Percentiles rank a stretch among this genome's conserved stretches.
Conservation (phyloP, 2,797 vertebrate species). For the Eleutherodactylus coqui region DNA sequence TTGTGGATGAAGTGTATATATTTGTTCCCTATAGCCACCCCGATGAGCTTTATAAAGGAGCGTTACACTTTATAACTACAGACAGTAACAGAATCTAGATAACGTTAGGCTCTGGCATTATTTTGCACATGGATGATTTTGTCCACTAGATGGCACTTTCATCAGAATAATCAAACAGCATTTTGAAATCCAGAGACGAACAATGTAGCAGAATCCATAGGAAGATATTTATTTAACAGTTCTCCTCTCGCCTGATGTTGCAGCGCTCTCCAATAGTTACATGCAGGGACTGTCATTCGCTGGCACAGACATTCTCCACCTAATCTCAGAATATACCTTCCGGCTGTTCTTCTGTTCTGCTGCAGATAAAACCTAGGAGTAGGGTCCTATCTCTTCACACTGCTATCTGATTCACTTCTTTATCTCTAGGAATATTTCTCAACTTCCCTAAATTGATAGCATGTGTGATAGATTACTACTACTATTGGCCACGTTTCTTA, state of each 20-base stretch:
- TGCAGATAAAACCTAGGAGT: slow-evolving; percentile 1
- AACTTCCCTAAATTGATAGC: background rate
- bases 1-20: too few relatives aligned
- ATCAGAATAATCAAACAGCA: slow-evolving; percentile 50
- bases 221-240: background rate
- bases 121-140: background rate
- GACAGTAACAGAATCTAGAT: background rate
- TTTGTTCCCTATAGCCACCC: background rate
- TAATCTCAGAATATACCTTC: slow-evolving; percentile 12
- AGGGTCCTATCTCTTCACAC: background rate
- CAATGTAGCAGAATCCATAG: background rate
- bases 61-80: background rate
- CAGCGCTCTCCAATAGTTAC: background rate
- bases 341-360: background rate
- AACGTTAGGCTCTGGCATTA: background rate
- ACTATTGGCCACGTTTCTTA: background rate
- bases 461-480: background rate
- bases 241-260: background rate
- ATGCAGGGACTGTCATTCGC: background rate
- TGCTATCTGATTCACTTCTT: background rate
- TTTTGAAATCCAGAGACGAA: slow-evolving; percentile 44
- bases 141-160: slow-evolving; percentile 55
- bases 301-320: background rate
- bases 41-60: background rate
- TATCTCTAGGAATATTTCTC: background rate